Evolutionary conservation across 2,797 vertebrate species (phyloP).

Genomic region (Cephalopachus bancanus): DNA sequence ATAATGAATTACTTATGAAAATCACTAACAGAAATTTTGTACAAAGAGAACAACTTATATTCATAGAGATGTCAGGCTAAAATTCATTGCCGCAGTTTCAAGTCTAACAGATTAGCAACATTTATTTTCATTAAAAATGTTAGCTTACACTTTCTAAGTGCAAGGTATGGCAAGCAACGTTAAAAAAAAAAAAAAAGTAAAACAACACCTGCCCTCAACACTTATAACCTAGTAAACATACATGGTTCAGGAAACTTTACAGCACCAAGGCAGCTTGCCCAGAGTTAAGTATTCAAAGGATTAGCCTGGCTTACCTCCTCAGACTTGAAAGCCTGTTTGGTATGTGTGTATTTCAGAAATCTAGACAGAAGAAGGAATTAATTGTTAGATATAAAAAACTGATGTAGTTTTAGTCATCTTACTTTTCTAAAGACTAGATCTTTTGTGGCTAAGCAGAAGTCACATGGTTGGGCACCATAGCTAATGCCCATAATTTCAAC

Average conservation of each 20-base stretch:
- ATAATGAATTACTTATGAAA: constrained; percentile 28
- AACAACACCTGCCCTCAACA: neutral
- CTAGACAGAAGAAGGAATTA: constrained; percentile 88
- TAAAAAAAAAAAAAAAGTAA: neutral
- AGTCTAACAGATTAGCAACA: neutral
- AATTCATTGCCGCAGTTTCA: constrained; percentile 60
- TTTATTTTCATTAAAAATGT: constrained; percentile 57
- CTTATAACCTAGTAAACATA: neutral
- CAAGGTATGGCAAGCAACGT: neutral
- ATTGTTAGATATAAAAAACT: constrained; percentile 33
- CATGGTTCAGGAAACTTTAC: neutral
- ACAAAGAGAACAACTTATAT: constrained; percentile 15
- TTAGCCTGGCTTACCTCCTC: constrained; percentile 94
- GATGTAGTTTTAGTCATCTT: constrained; percentile 21
- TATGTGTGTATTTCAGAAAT: constrained; percentile 98
- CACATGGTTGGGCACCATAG: no score
- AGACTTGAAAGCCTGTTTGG: constrained; percentile 98
- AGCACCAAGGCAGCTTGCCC: neutral
- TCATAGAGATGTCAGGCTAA: neutral
- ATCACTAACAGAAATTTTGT: neutral
- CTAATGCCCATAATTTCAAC: no score
- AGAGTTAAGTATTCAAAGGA: neutral
- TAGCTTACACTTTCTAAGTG: neutral
- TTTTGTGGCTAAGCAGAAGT: constrained; percentile 2
- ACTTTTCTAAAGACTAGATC: constrained; percentile 31